Conservation (phyloP, 35 echinoderm and acorn worm species). For the Apostichopus parvimensis region DNA sequence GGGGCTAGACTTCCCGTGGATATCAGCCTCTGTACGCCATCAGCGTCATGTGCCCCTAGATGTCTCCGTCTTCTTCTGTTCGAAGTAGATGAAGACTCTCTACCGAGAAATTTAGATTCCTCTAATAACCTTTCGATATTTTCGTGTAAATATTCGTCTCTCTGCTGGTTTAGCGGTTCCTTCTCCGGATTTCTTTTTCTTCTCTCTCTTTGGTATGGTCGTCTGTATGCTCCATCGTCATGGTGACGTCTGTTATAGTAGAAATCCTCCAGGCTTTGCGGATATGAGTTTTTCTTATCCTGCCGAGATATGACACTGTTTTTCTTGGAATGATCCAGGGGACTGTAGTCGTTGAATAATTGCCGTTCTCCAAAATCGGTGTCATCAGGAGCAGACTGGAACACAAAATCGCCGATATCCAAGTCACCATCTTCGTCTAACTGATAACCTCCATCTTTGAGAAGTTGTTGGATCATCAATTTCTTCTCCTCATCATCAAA, state of each 20-base stretch:
- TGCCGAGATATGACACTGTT: neutral
- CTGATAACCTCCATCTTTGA: constrained; percentile 11
- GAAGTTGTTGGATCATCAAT: constrained; percentile 7
- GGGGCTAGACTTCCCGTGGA: no score
- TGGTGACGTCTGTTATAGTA: neutral
- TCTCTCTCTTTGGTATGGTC: constrained; percentile 1
- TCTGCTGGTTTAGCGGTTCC: neutral
- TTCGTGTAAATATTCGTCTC: no score
- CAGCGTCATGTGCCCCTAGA: constrained; percentile 73
- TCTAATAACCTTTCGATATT: neutral
- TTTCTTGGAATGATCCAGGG: neutral
- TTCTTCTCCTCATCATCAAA: constrained; percentile 18
- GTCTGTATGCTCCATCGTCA: neutral
- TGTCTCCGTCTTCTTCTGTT: constrained; percentile 59
- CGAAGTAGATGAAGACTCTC: neutral
- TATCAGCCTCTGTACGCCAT: no score
- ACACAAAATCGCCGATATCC: neutral
- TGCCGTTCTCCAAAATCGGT: neutral
- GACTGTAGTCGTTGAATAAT: neutral
- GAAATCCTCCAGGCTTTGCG: neutral
- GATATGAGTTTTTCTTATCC: neutral
- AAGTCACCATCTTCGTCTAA: neutral
- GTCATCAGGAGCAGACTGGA: neutral
- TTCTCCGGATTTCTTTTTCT: neutral
- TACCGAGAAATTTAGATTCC: neutral